Percentiles rank a stretch among this genome's conserved stretches.
phyloP scores from a whole-genome alignment of 2,797 vertebrate genomes.

The Lycodopsis pacificus region DNA sequence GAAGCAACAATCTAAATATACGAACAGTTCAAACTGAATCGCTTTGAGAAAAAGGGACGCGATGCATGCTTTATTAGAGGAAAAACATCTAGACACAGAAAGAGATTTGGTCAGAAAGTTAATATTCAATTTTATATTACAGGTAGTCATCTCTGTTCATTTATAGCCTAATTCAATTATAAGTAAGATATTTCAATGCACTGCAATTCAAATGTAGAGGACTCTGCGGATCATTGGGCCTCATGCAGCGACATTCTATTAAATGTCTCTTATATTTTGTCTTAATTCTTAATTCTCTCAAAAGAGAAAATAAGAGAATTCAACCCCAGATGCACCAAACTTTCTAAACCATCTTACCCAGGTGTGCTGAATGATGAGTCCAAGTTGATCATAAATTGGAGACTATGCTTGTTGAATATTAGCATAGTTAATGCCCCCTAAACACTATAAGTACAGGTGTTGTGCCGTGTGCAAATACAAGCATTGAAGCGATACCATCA shows the following conservation, averaged over 20 bases:
- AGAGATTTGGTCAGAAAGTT: not conserved
- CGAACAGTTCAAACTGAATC: not conserved
- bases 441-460: not conserved
- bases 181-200: not conserved
- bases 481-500: not conserved
- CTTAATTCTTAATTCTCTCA: not conserved
- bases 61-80: not conserved
- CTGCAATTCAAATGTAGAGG: not conserved
- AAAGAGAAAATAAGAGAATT: not conserved
- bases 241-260: not conserved
- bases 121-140: not conserved
- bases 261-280: not conserved
- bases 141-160: not conserved
- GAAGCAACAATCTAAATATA: not conserved
- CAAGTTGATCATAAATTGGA: not conserved
- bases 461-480: not conserved
- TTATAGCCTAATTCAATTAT: not conserved
- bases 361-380: not conserved
- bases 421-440: not conserved
- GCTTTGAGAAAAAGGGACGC: not conserved
- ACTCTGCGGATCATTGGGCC: not conserved
- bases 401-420: not conserved
- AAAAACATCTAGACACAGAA: not conserved
- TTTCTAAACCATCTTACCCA: not conserved
- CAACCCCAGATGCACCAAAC: not conserved